A percentile compares a stretch with the other conserved stretches of the same genome.
Conservation (phyloP, 2,113 vertebrate species). For the Alligator mississippiensis region DNA sequence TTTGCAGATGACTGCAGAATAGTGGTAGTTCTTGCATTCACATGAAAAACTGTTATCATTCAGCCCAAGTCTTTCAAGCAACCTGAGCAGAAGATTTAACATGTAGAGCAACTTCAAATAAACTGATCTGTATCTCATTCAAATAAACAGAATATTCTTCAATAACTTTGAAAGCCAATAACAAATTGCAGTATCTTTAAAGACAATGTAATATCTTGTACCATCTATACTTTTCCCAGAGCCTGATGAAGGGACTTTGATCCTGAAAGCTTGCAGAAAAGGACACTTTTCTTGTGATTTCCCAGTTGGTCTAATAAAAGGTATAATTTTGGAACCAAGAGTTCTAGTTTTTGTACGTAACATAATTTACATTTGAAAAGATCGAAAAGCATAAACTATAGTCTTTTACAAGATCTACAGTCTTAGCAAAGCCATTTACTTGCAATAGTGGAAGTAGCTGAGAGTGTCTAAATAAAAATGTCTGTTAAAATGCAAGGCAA, state of each 20-base stretch:
- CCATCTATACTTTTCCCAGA: no score
- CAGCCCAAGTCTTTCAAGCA: background rate
- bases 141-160: background rate
- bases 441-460: background rate
- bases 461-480: conserved; percentile 6
- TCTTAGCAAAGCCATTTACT: background rate
- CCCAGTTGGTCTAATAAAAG: no score
- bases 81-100: background rate
- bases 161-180: background rate
- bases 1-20: background rate
- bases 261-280: no score
- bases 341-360: no score
- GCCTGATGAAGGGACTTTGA: no score
- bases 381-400: background rate
- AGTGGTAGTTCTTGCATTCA: background rate
- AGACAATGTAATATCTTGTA: background rate
- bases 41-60: background rate
- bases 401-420: background rate
- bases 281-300: no score
- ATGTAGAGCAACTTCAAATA: background rate
- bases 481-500: background rate
- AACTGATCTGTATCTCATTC: background rate
- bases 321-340: no score
- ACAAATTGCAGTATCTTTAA: background rate
- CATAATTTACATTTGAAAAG: background rate